These are phyloP conservation scores for Cantharis rustica DNA, from an alignment of 2,888 invertebrate species.

Conservation along the genomic window DNA sequence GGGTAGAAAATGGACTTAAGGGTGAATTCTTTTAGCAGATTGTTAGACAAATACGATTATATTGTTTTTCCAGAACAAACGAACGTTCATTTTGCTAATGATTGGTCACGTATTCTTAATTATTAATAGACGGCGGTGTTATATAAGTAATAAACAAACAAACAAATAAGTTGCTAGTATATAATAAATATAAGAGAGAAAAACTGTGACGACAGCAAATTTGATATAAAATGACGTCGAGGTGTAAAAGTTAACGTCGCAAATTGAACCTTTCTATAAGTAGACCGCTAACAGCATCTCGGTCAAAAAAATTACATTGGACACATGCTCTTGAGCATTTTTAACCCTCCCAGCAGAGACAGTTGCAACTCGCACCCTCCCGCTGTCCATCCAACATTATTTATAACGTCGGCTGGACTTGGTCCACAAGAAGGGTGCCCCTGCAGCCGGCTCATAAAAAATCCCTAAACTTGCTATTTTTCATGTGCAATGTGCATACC, in stretches of 20 bases:
- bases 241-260: background rate
- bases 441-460: slow-evolving; percentile 47
- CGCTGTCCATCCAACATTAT: slow-evolving; percentile 46
- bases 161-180: background rate
- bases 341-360: slow-evolving; percentile 34
- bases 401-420: slow-evolving; percentile 50
- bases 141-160: background rate
- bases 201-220: background rate
- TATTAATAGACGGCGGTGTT: background rate
- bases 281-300: slow-evolving; percentile 23
- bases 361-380: slow-evolving; percentile 46
- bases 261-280: slow-evolving; percentile 16
- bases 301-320: slow-evolving; percentile 23
- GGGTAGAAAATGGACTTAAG: slow-evolving; percentile 24
- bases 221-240: background rate
- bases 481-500: slow-evolving; percentile 33
- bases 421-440: slow-evolving; percentile 48
- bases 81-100: background rate
- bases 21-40: slow-evolving; percentile 12
- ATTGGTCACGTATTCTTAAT: background rate
- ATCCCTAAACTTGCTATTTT: slow-evolving; percentile 48
- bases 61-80: slow-evolving; percentile 10
- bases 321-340: slow-evolving; percentile 30
- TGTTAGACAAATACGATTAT: slow-evolving; percentile 15
- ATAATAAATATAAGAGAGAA: background rate